phyloP scores from a whole-genome alignment of 2,888 invertebrate species.

The Drepana falcataria region DNA sequence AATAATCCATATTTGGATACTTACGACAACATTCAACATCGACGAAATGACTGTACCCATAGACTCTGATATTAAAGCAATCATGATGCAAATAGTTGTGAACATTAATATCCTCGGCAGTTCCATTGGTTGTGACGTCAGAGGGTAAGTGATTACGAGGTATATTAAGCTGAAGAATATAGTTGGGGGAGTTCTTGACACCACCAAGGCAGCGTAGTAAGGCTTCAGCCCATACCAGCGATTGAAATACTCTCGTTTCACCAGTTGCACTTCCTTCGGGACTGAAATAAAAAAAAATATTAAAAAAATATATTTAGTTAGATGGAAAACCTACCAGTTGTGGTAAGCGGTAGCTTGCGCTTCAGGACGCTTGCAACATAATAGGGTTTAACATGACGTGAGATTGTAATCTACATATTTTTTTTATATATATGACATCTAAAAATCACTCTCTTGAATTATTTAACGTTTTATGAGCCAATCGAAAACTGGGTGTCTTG shows the following conservation, averaged over 20 bases:
- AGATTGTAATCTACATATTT: too few species aligned
- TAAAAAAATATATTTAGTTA: neutral
- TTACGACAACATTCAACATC: constrained; percentile 86
- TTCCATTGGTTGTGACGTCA: constrained; percentile 89
- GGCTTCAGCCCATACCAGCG: constrained; percentile 90
- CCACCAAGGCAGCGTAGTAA: constrained; percentile 86
- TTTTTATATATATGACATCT: too few species aligned
- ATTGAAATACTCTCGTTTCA: constrained; percentile 91
- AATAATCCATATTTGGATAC: constrained; percentile 37
- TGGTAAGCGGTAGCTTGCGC: too few species aligned
- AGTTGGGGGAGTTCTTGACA: constrained; percentile 85
- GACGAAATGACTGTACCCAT: constrained; percentile 87
- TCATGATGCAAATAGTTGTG: constrained; percentile 82
- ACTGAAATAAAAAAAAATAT: constrained; percentile 72
- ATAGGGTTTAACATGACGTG: too few species aligned
- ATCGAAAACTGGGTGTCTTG: too few species aligned
- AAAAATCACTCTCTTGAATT: too few species aligned
- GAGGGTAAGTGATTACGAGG: constrained; percentile 83
- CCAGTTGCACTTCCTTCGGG: constrained; percentile 86
- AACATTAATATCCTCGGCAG: constrained; percentile 82
- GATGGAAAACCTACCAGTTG: too few species aligned
- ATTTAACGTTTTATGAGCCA: too few species aligned
- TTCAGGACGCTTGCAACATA: too few species aligned
- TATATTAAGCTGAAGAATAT: constrained; percentile 83
- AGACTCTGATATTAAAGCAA: constrained; percentile 87